Percentiles rank a stretch among this genome's conserved stretches.
phyloP scores from a whole-genome alignment of 2,888 invertebrate species.

The Steinernema carpocapsae region DNA sequence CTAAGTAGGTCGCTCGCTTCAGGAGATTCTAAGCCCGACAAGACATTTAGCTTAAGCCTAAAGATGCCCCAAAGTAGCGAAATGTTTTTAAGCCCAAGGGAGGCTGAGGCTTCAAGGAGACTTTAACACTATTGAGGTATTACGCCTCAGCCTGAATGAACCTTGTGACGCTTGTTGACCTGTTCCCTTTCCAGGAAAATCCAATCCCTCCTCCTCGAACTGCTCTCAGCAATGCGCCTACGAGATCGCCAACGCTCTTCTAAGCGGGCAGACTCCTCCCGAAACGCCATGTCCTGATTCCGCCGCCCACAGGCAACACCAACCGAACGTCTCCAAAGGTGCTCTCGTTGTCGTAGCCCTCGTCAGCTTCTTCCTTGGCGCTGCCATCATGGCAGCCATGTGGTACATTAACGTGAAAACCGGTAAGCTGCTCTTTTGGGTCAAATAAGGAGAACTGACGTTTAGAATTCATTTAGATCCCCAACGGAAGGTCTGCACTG shows the following conservation, averaged over 20 bases:
- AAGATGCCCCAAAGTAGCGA: too few species aligned
- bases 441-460: not conserved
- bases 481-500: slow-evolving; percentile 13
- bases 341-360: slow-evolving; percentile 16
- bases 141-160: too few species aligned
- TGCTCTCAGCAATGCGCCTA: slow-evolving; percentile 9
- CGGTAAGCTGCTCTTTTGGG: not conserved
- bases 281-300: not conserved
- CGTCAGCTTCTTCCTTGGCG: slow-evolving; percentile 17
- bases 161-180: too few species aligned
- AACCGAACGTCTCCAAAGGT: slow-evolving; percentile 22
- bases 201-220: not conserved
- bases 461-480: slow-evolving; percentile 12
- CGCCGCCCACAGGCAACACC: not conserved
- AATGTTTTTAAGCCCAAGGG: too few species aligned
- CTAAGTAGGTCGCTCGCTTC: too few species aligned
- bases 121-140: too few species aligned
- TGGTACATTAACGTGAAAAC: slow-evolving; percentile 31
- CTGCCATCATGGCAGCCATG: slow-evolving; percentile 24
- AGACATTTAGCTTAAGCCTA: too few species aligned
- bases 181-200: not conserved
- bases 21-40: too few species aligned
- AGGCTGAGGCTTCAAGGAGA: too few species aligned
- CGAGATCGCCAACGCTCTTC: slow-evolving; percentile 16
- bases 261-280: not conserved